Percentiles rank a stretch among this genome's conserved stretches.
Evolutionary conservation across 2,797 vertebrate genomes (phyloP).

Genomic region (Pangasius djambal): DNA sequence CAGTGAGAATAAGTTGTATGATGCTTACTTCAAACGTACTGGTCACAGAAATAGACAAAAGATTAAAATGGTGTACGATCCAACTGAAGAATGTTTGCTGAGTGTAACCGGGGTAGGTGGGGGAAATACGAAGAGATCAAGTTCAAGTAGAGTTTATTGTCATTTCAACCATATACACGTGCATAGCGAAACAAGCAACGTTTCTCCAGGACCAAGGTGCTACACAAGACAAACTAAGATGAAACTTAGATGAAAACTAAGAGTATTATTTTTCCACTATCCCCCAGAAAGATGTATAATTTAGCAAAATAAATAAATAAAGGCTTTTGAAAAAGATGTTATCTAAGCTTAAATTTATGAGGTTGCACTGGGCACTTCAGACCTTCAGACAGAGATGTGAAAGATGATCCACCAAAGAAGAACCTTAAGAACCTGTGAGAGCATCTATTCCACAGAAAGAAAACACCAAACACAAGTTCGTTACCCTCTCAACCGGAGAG

Average conservation of each 20-base stretch:
- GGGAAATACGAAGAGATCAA: not conserved
- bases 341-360: not conserved
- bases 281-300: not conserved
- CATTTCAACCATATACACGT: too few species aligned
- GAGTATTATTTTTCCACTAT: not conserved
- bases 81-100: not conserved
- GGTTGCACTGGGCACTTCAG: not conserved
- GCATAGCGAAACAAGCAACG: too few species aligned
- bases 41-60: not conserved
- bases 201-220: too few species aligned
- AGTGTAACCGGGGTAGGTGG: not conserved
- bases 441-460: not conserved
- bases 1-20: not conserved
- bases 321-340: not conserved
- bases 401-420: not conserved
- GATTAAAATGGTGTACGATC: not conserved
- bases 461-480: not conserved
- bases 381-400: not conserved
- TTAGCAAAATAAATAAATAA: not conserved
- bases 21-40: not conserved
- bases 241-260: not conserved
- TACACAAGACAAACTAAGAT: too few species aligned
- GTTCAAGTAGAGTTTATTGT: too few species aligned
- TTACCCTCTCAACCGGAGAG: not conserved
- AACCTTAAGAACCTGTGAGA: not conserved